Evolutionary conservation across 2,888 invertebrate species (phyloP).

Genomic region (Atrina japonica): DNA sequence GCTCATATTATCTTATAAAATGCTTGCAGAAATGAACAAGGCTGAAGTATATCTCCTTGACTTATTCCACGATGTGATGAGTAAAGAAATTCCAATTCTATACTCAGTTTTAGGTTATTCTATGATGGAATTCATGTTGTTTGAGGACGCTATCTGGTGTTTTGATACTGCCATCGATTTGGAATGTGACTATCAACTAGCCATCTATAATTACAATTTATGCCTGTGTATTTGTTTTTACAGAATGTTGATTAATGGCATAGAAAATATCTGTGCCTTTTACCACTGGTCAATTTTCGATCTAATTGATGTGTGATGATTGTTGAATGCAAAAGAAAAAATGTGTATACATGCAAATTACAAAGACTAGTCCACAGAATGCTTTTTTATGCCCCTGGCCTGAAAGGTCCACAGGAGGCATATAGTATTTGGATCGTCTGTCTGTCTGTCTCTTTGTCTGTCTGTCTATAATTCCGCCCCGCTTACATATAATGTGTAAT

Average conservation of each 20-base stretch:
- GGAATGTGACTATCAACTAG: conserved; percentile 72
- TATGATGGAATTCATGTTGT: conserved; percentile 76
- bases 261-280: conserved; percentile 57
- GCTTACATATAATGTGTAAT: no score
- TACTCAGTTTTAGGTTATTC: conserved; percentile 77
- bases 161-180: conserved; percentile 70
- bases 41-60: conserved; percentile 71
- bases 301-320: no score
- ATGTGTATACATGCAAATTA: no score
- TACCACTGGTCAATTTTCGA: background rate
- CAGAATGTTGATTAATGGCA: conserved; percentile 57
- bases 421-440: no score
- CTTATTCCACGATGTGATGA: conserved; percentile 69
- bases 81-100: conserved; percentile 67
- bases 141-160: conserved; percentile 73
- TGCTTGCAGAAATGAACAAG: conserved; percentile 63
- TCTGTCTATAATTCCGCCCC: no score
- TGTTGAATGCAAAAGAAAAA: no score
- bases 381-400: no score
- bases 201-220: conserved; percentile 74
- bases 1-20: conserved; percentile 75
- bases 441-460: no score
- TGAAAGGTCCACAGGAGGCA: no score
- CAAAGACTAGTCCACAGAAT: no score
- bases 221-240: conserved; percentile 67